These are phyloP conservation scores for Limanda limanda DNA, from an alignment of 2,113 vertebrate genomes.

Conservation along the genomic window DNA sequence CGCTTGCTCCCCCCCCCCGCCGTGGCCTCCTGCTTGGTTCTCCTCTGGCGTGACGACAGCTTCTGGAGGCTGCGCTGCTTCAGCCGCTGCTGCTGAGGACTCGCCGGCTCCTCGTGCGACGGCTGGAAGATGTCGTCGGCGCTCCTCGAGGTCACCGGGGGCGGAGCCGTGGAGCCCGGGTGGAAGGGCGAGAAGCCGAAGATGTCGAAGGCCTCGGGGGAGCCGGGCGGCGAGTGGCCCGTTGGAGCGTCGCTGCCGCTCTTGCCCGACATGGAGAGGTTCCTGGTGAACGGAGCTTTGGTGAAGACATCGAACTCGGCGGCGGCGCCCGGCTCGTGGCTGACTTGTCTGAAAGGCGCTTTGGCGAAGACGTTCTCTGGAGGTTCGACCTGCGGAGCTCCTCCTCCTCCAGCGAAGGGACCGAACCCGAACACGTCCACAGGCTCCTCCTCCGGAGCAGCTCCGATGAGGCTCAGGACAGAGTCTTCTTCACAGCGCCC, in stretches of 20 bases:
- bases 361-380: constrained; percentile 68
- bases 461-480: neutral
- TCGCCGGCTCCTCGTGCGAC: constrained; percentile 86
- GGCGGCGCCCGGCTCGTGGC: constrained; percentile 69
- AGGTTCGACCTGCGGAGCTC: constrained; percentile 64
- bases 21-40: constrained; percentile 88
- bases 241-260: constrained; percentile 39
- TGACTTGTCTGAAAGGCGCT: constrained; percentile 70
- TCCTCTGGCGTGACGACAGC: constrained; percentile 90
- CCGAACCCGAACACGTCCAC: constrained; percentile 88
- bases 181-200: constrained; percentile 95
- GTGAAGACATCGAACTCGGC: constrained; percentile 96
- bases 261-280: constrained; percentile 80
- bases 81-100: constrained; percentile 87
- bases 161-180: constrained; percentile 67
- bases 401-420: constrained; percentile 85
- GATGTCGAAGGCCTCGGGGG: constrained; percentile 84
- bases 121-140: constrained; percentile 88
- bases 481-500: constrained; percentile 59
- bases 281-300: constrained; percentile 93
- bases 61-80: constrained; percentile 94
- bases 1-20: constrained; percentile 86
- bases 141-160: constrained; percentile 71
- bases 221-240: constrained; percentile 77
- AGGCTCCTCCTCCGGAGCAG: neutral